Evolutionary conservation across 1,140 invertebrate species (phyloP).

Genomic region (Lamellibrachia luymesi): DNA sequence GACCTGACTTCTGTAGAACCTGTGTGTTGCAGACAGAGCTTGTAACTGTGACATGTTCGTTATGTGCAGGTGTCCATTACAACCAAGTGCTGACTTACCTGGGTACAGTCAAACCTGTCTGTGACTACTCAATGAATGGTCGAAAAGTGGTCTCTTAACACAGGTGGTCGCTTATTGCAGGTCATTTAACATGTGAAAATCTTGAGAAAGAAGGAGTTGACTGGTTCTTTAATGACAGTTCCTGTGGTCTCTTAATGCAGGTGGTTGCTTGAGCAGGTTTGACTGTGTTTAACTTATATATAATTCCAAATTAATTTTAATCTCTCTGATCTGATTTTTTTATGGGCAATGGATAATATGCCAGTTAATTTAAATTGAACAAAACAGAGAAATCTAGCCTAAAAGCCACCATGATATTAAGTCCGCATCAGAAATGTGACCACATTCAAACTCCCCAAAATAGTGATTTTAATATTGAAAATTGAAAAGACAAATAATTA

Average conservation of each 20-base stretch:
- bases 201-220: too few relatives aligned
- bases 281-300: too few relatives aligned
- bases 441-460: not conserved
- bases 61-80: not conserved
- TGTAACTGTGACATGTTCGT: not conserved
- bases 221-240: too few relatives aligned
- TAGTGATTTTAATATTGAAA: not conserved
- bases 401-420: not conserved
- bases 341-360: not conserved
- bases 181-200: too few relatives aligned
- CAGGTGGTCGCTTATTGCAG: too few relatives aligned
- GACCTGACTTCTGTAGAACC: not conserved
- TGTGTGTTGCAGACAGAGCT: not conserved
- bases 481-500: not conserved
- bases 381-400: not conserved
- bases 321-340: not conserved
- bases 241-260: too few relatives aligned
- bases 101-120: too few relatives aligned
- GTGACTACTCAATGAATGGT: too few relatives aligned
- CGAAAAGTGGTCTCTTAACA: too few relatives aligned
- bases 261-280: too few relatives aligned
- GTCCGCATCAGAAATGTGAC: not conserved
- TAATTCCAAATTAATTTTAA: not conserved
- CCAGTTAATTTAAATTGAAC: not conserved
- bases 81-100: not conserved